Evolutionary conservation across 2,113 vertebrate species (phyloP), one percentile per base, ranked within the genome.

Genomic region (Zapornia atra): DNA sequence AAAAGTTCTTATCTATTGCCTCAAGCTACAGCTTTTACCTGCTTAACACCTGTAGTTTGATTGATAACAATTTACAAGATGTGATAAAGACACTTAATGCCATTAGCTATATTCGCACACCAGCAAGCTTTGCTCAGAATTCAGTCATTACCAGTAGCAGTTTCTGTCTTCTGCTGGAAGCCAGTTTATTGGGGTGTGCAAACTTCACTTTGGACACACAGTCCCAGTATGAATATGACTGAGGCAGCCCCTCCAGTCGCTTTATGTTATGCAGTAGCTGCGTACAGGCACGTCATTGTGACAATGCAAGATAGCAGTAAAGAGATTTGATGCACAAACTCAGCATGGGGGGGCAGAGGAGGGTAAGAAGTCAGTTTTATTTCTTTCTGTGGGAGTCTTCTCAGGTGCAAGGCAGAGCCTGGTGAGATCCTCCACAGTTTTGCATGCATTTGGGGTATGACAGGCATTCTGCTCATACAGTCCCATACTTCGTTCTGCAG

Each of bases 51-150:
- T 94, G 89, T 72, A 81, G 48, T 78, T 65, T 71, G 54, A 71
- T 29, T 73, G 93, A 96, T 97, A 96, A 77, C 61, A 57, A 72
- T 95, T 95, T 91, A 88, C 72, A 88, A 92, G 91, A 86, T 91
- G 61, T 0, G 79, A 97, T 93, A 96, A 97, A 97, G 94, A 88
- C n/a, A 22, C 64, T 75, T 63, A n/a, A 60, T 94, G 61, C 90
- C 91, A 92, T 90, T 79, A 95, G 60, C 77, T 83, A 78, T 90
- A 92, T 90, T 96, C 88, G 6, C 68, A 80, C 24, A 25, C 44
- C 76, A 75, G 56, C 57, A 95, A 90, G 83, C 89, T 86, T 64
- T 93, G 64, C 84, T 95, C 87, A 72, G 71, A 86, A 65, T 68
- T 92, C 71, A 65, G 85, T 93, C 94, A 87, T 77, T 68, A 87